Percentiles rank a stretch among this genome's conserved stretches.
Evolutionary conservation across 1,140 invertebrate species (phyloP).

Genomic region (Linepithema humile): DNA sequence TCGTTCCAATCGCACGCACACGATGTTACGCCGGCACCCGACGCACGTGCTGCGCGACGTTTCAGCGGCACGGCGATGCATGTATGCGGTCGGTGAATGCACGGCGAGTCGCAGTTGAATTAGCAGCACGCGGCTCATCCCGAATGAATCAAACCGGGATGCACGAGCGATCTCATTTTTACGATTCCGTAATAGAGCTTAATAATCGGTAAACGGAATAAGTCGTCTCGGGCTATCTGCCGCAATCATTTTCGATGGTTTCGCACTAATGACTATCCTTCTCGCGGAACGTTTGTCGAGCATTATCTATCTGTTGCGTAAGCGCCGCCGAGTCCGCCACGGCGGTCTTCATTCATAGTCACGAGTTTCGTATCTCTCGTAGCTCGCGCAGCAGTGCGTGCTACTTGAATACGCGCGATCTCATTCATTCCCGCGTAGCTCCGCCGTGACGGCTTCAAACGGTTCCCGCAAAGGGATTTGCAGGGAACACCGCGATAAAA

Average conservation of each 20-base stretch:
- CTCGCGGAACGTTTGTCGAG: not conserved
- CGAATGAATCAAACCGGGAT: constrained; percentile 36
- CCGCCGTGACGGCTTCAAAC: not conserved
- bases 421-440: constrained; percentile 49
- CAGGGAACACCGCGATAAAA: not conserved
- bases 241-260: not conserved
- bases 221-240: too few species aligned
- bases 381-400: not conserved
- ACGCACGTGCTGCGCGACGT: constrained; percentile 65
- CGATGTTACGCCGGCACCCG: constrained; percentile 2
- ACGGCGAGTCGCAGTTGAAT: constrained; percentile 43
- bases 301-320: not conserved
- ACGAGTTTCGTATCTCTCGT: constrained; percentile 12
- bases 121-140: constrained; percentile 44
- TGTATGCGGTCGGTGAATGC: constrained; percentile 19
- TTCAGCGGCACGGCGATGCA: not conserved
- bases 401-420: not conserved
- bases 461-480: not conserved
- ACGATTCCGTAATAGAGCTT: constrained; percentile 14
- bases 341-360: constrained; percentile 46
- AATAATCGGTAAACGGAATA: constrained; percentile 21
- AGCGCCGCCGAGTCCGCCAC: not conserved
- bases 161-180: not conserved
- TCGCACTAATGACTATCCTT: not conserved
- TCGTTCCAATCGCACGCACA: constrained; percentile 68